Conservation (phyloP, 2,113 vertebrate species). For the Candoia aspera region DNA sequence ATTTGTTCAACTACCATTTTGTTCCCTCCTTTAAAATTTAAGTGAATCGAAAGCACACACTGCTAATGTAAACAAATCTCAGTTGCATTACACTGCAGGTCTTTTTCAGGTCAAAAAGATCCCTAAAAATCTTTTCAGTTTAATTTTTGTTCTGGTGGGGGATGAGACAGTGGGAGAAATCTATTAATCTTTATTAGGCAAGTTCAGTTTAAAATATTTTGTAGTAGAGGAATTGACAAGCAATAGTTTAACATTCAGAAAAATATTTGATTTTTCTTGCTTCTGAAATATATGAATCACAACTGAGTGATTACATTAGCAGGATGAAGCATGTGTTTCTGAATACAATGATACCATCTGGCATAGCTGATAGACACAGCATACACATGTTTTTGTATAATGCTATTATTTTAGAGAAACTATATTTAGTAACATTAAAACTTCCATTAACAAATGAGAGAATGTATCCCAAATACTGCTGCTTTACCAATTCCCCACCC, state of each 20-base stretch:
- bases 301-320: constrained; percentile 3
- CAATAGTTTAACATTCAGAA: not conserved
- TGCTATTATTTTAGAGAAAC: constrained; percentile 36
- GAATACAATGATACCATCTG: constrained; percentile 27
- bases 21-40: not conserved
- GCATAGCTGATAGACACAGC: constrained; percentile 32
- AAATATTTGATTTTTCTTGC: not conserved
- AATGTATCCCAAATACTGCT: constrained; percentile 40
- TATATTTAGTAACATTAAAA: constrained; percentile 46
- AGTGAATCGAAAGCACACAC: not conserved
- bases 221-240: not conserved
- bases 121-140: not conserved
- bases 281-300: constrained; percentile 14
- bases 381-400: not conserved
- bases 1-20: not conserved
- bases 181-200: not conserved
- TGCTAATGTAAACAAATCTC: not conserved
- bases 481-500: not conserved
- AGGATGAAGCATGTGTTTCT: constrained; percentile 39
- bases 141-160: not conserved
- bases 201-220: not conserved
- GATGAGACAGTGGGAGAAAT: not conserved
- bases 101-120: not conserved
- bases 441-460: constrained; percentile 12
- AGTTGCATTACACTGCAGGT: not conserved